These are phyloP conservation scores for Oxyura jamaicensis DNA, from an alignment of 2,113 vertebrate species.

Conservation along the genomic window DNA sequence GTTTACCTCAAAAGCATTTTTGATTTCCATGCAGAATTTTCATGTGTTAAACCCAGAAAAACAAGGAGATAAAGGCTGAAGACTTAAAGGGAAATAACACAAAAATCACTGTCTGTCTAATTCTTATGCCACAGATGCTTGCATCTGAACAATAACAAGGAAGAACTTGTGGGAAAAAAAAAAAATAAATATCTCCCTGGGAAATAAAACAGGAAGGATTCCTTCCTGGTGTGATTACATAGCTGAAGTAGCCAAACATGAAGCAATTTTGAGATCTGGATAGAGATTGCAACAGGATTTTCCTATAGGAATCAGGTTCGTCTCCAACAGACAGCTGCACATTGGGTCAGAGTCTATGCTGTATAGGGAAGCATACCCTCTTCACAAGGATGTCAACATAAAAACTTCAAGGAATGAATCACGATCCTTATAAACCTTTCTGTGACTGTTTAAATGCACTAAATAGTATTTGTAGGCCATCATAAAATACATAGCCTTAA, in stretches of 20 bases:
- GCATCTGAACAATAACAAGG: not conserved
- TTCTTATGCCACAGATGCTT: not conserved
- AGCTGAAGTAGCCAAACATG: not conserved
- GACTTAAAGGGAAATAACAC: not conserved
- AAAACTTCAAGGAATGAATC: not conserved
- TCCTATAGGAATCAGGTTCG: not conserved
- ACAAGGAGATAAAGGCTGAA: not conserved
- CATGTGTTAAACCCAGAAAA: not conserved
- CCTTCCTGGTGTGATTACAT: accelerated
- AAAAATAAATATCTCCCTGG: not conserved
- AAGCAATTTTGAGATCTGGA: not conserved
- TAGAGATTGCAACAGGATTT: not conserved
- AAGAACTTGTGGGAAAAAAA: not conserved
- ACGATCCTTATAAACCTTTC: not conserved
- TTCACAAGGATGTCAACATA: not conserved
- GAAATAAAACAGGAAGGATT: not conserved
- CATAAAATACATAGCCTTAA: not conserved
- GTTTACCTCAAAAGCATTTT: not conserved
- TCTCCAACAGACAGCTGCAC: not conserved
- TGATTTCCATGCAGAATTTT: not conserved
- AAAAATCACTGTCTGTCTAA: not conserved
- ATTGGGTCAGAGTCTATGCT: not conserved
- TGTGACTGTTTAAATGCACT: not conserved
- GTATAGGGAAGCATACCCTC: not conserved
- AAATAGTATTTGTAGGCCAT: not conserved